Percentiles rank a stretch among this genome's conserved stretches.
Conservation (phyloP, 92 coral and sea anemone species). For the Epizoanthus scotinus region DNA sequence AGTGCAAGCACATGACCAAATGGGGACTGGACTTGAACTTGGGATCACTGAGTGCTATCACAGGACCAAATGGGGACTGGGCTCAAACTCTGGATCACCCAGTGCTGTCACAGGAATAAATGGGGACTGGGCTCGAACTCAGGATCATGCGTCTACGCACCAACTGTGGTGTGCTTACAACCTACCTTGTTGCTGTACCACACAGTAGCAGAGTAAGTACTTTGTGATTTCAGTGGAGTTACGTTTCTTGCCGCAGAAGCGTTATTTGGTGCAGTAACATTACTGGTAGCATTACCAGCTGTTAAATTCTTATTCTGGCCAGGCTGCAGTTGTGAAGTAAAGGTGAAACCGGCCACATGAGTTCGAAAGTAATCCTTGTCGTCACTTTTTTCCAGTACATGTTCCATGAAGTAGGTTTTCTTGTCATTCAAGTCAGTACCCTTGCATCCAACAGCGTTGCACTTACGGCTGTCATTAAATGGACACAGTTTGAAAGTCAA, state of each 20-base stretch:
- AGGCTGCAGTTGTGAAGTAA: constrained; percentile 27
- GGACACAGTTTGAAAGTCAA: neutral
- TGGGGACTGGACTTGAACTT: too few relatives aligned
- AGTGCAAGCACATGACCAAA: too few relatives aligned
- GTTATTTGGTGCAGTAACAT: constrained; percentile 8
- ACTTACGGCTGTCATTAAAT: neutral
- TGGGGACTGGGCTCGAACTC: too few relatives aligned
- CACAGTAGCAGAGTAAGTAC: constrained; percentile 24
- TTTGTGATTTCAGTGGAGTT: constrained; percentile 16
- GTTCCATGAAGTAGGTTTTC: constrained; percentile 72
- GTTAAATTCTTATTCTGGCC: neutral
- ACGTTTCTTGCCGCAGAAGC: neutral
- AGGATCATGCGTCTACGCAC: too few relatives aligned
- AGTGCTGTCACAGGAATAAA: too few relatives aligned
- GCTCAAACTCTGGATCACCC: too few relatives aligned
- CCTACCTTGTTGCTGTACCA: constrained; percentile 38
- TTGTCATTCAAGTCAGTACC: constrained; percentile 58
- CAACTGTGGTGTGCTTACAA: too few relatives aligned
- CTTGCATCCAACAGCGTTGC: constrained; percentile 51
- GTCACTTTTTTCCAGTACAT: constrained; percentile 75
- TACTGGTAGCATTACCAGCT: constrained; percentile 11
- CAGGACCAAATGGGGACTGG: too few relatives aligned
- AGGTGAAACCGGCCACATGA: constrained; percentile 84
- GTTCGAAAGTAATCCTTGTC: constrained; percentile 73
- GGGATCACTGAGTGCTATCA: too few relatives aligned